phyloP scores from a whole-genome alignment of 2,797 vertebrate species.

The Lepilemur ruficaudatus region DNA sequence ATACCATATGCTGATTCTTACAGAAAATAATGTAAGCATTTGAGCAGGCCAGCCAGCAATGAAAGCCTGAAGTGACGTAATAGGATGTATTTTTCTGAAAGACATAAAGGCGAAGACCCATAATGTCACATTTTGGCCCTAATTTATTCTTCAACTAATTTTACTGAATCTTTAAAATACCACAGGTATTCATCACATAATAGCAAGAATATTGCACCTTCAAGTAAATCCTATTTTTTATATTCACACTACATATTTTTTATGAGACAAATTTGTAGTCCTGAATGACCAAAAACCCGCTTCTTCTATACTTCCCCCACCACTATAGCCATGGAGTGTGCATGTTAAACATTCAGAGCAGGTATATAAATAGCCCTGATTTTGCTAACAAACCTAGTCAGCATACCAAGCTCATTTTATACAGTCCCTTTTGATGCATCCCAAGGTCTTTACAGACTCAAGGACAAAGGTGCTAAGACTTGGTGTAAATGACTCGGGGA shows the following conservation, averaged over 20 bases:
- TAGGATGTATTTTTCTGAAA: conserved; percentile 27
- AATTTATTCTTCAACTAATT: conserved; percentile 36
- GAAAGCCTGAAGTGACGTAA: not conserved
- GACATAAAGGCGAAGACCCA: not conserved
- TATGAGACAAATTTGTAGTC: not conserved
- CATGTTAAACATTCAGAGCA: conserved; percentile 48
- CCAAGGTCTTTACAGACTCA: conserved; percentile 51
- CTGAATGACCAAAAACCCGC: not conserved
- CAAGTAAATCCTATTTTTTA: not conserved
- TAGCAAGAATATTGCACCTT: conserved; percentile 28
- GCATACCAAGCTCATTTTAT: conserved; percentile 27
- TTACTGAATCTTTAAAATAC: conserved; percentile 20
- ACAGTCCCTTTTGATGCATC: conserved; percentile 17
- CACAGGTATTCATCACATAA: not conserved
- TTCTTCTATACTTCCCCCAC: conserved; percentile 4
- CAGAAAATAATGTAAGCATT: conserved; percentile 46
- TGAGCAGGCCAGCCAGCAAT: not conserved
- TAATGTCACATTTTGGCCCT: not conserved
- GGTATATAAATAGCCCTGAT: conserved; percentile 54
- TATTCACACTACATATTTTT: conserved; percentile 3
- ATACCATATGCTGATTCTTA: not conserved
- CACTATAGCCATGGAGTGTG: not conserved
- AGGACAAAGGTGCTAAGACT: conserved; percentile 16
- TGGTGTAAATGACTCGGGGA: conserved; percentile 18
- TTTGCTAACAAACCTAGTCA: conserved; percentile 61